Base-by-base conservation (phyloP, 2,888 invertebrate genomes). In the Drosophila parthenogenetica region DNA sequence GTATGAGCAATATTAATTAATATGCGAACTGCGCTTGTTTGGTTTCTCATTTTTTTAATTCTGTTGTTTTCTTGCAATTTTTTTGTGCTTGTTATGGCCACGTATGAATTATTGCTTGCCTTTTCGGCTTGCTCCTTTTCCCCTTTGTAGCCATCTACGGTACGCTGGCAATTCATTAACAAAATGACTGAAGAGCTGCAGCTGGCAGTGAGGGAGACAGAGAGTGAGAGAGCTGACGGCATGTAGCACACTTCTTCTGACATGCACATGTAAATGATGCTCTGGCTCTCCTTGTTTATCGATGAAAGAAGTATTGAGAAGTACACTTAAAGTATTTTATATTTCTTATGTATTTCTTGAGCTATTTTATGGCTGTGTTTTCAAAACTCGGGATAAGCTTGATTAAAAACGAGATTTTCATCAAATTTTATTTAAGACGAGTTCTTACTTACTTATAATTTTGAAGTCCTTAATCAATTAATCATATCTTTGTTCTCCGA, bases 141-240 rank as follows among this genome's bases (percentile, higher is more conserved):
- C 19, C 5, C 37, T 43, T 17, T 22, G 2, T 29, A 29, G 29
- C 29, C 35, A 13, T 16, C 55, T 37, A 46, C 55, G 55, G 16
- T 57, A 40, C 48, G 45, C 53, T 51, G 70, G 82, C 85, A 82
- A 83, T 83, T 83, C 82, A 84, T 83, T 83, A 84, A 84, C 77
- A 79, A 84, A 83, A 84, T 80, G 85, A 79, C 80, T 79, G 85
- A 77, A 61, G 63, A 29, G 46, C 68, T 68, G 74, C 73, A 73
- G 65, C 78, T 76, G 81, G 68, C 78, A 74, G 29, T 7, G 29
- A 29, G 29, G 29, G 8, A 29, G 29, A 29, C 29, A 29, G 29
- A 29, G 29, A 8, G 29, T 8, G 29, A 68, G 13, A 68, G 39
- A 68, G 61, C 58, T 69, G 72, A 75, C 71, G 68, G 59, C 62